Conservation (phyloP, 2,113 vertebrate species). For the Phylloscopus whistleri region DNA sequence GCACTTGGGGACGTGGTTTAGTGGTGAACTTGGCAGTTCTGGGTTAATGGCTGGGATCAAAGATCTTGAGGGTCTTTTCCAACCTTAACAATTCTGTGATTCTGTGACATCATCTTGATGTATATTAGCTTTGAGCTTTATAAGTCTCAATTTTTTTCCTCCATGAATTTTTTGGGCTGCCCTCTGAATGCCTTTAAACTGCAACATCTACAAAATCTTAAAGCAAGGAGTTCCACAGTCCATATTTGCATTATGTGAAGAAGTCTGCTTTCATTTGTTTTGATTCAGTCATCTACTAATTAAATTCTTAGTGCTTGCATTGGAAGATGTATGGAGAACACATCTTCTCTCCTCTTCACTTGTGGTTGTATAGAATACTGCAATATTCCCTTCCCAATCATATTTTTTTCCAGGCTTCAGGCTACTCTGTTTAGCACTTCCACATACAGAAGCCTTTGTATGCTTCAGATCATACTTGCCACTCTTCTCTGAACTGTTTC, state of each 20-base stretch:
- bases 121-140: not conserved
- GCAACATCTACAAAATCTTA: not conserved
- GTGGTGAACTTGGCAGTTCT: not conserved
- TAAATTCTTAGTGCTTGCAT: not conserved
- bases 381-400: not conserved
- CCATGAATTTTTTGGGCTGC: not conserved
- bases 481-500: not conserved
- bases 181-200: not conserved
- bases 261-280: not conserved
- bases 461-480: not conserved
- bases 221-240: rapidly evolving
- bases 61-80: not conserved
- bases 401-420: not conserved
- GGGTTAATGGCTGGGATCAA: not conserved
- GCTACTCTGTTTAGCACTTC: not conserved
- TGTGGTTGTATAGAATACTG: not conserved
- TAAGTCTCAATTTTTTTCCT: not conserved
- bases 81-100: not conserved
- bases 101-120: not conserved
- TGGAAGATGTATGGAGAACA: not conserved
- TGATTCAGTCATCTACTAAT: not conserved
- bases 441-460: not conserved
- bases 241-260: not conserved
- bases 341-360: not conserved
- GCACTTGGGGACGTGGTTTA: not conserved